Conservation (phyloP, 2,113 vertebrate genomes). For the Turnix velox region DNA sequence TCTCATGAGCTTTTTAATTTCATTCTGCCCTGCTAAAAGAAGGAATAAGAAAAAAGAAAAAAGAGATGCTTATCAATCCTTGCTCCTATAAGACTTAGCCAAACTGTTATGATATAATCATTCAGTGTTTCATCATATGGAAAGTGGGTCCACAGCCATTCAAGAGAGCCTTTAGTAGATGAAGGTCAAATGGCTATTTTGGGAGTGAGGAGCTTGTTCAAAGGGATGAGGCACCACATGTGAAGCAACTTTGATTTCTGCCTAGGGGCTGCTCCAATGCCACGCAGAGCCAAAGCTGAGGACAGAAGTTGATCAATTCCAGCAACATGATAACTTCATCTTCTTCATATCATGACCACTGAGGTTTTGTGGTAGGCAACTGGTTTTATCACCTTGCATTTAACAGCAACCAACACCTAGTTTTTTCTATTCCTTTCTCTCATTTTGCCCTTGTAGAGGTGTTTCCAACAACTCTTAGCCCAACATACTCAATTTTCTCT, state of each 20-base stretch:
- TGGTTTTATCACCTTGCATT: background rate
- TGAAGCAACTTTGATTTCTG: background rate
- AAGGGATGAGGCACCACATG: background rate
- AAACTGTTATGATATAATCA: background rate
- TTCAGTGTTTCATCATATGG: background rate
- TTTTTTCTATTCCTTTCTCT: background rate
- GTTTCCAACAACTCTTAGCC: background rate
- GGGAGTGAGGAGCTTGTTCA: background rate
- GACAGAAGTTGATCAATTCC: background rate
- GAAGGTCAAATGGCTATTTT: conserved; percentile 25
- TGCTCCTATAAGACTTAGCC: background rate
- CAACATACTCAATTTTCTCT: background rate
- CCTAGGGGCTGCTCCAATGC: background rate
- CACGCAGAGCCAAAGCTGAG: fast-evolving
- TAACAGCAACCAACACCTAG: background rate
- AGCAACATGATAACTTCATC: background rate
- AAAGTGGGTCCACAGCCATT: background rate
- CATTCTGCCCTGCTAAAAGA: background rate
- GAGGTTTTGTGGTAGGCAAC: background rate
- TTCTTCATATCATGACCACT: background rate
- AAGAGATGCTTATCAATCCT: background rate
- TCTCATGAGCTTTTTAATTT: background rate
- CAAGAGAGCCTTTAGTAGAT: background rate
- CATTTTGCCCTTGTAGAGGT: background rate
- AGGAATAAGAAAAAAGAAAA: background rate